Conservation (phyloP, 2,888 invertebrate species). For the Patella caerulea region DNA sequence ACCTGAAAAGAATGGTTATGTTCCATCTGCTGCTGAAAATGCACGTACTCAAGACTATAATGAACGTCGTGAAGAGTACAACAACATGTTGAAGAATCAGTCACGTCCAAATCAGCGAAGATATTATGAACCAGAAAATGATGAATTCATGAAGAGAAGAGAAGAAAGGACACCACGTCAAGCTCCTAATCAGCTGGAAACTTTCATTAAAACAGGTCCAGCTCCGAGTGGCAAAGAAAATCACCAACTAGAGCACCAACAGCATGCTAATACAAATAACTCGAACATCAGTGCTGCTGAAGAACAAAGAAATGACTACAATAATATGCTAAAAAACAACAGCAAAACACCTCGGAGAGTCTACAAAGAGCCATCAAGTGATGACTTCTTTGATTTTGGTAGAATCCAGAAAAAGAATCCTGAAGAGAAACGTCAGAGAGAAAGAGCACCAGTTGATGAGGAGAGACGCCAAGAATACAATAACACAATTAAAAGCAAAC, state of each 20-base stretch:
- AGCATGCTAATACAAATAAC: background rate
- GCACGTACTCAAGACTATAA: background rate
- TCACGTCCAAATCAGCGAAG: background rate
- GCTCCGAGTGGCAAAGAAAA: background rate
- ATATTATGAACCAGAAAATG: background rate
- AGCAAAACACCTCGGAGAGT: background rate
- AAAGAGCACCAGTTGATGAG: slow-evolving; percentile 5
- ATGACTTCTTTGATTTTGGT: slow-evolving; percentile 8
- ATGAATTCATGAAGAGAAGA: slow-evolving; percentile 1
- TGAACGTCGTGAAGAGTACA: background rate
- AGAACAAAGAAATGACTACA: background rate
- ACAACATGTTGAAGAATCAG: background rate
- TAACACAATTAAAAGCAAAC: slow-evolving; percentile 15
- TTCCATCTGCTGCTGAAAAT: background rate
- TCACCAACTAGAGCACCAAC: background rate
- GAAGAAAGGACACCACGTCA: background rate
- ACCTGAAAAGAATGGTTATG: slow-evolving; percentile 1
- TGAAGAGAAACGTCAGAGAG: background rate
- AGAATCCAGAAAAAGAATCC: background rate
- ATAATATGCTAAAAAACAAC: background rate
- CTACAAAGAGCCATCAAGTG: slow-evolving; percentile 4
- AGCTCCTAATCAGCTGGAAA: background rate
- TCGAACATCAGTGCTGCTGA: background rate
- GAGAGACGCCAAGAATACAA: slow-evolving; percentile 17
- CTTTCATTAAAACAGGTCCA: slow-evolving; percentile 2